These are phyloP conservation scores for Tiliacea aurago DNA, from an alignment of 2,888 invertebrate species.

Conservation along the genomic window DNA sequence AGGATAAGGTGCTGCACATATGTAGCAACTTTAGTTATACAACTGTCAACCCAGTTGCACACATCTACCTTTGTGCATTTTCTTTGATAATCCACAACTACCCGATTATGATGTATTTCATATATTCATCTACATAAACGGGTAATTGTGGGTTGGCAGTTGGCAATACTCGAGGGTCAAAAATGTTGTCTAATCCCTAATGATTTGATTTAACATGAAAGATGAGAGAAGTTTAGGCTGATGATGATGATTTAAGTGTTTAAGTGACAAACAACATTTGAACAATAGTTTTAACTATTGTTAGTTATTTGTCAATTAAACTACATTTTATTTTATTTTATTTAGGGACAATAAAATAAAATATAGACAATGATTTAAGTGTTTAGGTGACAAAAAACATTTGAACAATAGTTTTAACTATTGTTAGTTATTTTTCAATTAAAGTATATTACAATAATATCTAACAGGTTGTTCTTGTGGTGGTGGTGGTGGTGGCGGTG, in stretches of 20 bases:
- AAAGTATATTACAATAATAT: neutral
- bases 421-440: neutral
- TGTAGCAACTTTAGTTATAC: neutral
- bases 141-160: neutral
- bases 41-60: neutral
- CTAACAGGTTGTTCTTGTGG: neutral
- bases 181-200: neutral
- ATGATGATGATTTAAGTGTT: neutral
- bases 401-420: neutral
- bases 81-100: neutral
- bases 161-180: neutral
- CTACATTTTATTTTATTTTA: no score
- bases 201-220: neutral
- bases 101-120: no score
- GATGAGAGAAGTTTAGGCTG: neutral
- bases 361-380: no score
- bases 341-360: no score
- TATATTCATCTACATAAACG: neutral
- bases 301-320: neutral
- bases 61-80: neutral
- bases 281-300: neutral
- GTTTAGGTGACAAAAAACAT: neutral
- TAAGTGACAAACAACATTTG: neutral
- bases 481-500: neutral
- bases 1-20: neutral